Percentiles rank a stretch among this genome's conserved stretches.
phyloP scores from a whole-genome alignment of 2,888 invertebrate genomes.

The Acrobasis suavella region DNA sequence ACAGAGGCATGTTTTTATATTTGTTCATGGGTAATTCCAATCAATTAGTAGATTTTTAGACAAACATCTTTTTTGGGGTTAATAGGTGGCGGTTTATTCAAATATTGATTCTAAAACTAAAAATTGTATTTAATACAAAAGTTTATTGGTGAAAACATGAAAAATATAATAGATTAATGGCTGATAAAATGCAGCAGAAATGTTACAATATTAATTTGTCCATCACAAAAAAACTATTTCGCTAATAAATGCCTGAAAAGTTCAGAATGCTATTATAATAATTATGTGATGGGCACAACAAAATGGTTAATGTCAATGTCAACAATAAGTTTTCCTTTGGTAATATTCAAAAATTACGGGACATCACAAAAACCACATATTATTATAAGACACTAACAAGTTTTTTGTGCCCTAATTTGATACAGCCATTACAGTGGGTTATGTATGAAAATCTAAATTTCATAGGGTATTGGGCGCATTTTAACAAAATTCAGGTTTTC shows the following conservation, averaged over 20 bases:
- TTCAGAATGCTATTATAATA: slow-evolving; percentile 71
- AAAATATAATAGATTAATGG: slow-evolving; percentile 83
- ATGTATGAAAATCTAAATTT: slow-evolving; percentile 60
- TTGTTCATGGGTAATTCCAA: too few species aligned
- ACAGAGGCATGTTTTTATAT: too few species aligned
- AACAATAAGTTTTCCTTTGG: slow-evolving; percentile 67
- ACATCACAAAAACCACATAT: slow-evolving; percentile 70
- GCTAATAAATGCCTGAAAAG: slow-evolving; percentile 81
- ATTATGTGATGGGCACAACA: slow-evolving; percentile 76
- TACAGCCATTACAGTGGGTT: slow-evolving; percentile 76
- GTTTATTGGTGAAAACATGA: slow-evolving; percentile 83
- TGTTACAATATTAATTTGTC: slow-evolving; percentile 78
- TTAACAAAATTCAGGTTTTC: slow-evolving; percentile 63
- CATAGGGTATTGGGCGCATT: slow-evolving; percentile 64
- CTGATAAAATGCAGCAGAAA: slow-evolving; percentile 83
- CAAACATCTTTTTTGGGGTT: slow-evolving; percentile 71
- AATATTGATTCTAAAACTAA: slow-evolving; percentile 82
- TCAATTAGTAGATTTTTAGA: slow-evolving; percentile 27
- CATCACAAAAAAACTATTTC: slow-evolving; percentile 78
- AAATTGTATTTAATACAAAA: slow-evolving; percentile 83
- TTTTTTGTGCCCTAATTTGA: slow-evolving; percentile 78
- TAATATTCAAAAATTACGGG: slow-evolving; percentile 61
- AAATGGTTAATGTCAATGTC: slow-evolving; percentile 81
- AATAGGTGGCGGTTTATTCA: slow-evolving; percentile 79
- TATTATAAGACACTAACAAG: slow-evolving; percentile 70